Conservation (phyloP, 2,113 vertebrate species). For the Amblyopsis rosae region DNA sequence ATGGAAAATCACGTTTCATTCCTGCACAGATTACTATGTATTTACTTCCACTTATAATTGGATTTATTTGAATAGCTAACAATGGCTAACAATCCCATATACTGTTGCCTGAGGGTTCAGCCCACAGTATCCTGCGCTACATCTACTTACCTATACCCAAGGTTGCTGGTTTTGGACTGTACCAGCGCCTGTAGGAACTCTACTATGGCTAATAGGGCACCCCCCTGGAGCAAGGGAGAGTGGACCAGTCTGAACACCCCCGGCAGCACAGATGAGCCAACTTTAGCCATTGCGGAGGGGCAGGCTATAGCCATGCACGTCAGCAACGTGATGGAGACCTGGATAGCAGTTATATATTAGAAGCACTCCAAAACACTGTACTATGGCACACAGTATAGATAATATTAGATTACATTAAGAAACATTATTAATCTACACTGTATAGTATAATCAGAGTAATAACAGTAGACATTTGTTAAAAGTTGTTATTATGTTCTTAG, state of each 20-base stretch:
- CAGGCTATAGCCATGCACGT: slow-evolving; percentile 81
- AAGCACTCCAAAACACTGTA: not conserved
- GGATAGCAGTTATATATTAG: slow-evolving; percentile 24
- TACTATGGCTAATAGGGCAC: slow-evolving; percentile 78
- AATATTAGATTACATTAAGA: too few relatives aligned
- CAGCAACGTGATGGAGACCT: slow-evolving; percentile 84
- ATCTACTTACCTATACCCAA: slow-evolving; percentile 66
- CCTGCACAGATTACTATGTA: too few relatives aligned
- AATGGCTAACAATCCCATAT: not conserved
- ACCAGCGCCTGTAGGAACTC: slow-evolving; percentile 86
- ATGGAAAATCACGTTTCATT: too few relatives aligned
- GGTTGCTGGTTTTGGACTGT: slow-evolving; percentile 68
- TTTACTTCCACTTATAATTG: too few relatives aligned
- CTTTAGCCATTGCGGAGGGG: slow-evolving; percentile 81
- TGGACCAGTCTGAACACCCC: slow-evolving; percentile 84
- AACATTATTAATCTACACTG: too few relatives aligned
- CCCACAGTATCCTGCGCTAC: not conserved
- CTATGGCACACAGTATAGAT: too few relatives aligned
- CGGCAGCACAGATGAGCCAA: slow-evolving; percentile 75
- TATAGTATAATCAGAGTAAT: too few relatives aligned
- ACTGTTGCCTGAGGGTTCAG: not conserved
- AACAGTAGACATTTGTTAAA: too few relatives aligned
- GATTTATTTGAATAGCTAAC: too few relatives aligned
- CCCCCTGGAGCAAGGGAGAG: slow-evolving; percentile 87
- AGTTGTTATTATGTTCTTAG: too few relatives aligned